These are phyloP conservation scores for Pseudorectes ferrugineus DNA, from an alignment of 2,113 vertebrate species.

Conservation along the genomic window DNA sequence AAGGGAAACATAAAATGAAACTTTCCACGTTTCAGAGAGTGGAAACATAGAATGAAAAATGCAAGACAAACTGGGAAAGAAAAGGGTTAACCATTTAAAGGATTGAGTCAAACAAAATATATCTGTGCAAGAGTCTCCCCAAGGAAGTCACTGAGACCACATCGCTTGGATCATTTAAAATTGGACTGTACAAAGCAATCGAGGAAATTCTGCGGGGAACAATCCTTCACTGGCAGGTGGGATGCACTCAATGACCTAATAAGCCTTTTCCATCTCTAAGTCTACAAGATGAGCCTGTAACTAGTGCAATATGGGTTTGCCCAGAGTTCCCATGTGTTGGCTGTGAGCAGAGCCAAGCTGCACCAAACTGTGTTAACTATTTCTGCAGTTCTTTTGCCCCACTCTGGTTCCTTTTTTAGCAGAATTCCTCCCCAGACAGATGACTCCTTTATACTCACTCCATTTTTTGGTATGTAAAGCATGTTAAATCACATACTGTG, in stretches of 20 bases:
- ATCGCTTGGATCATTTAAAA: slow-evolving; percentile 53
- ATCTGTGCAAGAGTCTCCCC: slow-evolving; percentile 18
- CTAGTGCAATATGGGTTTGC: slow-evolving; percentile 3
- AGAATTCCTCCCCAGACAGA: neutral
- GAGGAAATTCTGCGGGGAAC: slow-evolving; percentile 40
- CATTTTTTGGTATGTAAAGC: neutral
- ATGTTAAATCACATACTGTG: neutral
- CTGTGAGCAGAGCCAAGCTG: neutral
- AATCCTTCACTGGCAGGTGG: slow-evolving; percentile 55
- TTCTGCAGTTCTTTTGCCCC: neutral
- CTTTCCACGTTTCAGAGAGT: neutral
- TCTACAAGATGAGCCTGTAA: slow-evolving; percentile 14
- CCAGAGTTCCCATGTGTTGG: neutral
- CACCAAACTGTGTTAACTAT: slow-evolving; percentile 16
- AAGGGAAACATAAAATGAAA: neutral
- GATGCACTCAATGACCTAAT: slow-evolving; percentile 37
- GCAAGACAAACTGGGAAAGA: neutral
- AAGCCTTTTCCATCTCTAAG: slow-evolving; percentile 14
- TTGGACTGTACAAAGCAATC: slow-evolving; percentile 21
- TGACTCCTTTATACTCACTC: neutral
- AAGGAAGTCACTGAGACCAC: slow-evolving; percentile 39
- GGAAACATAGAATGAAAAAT: neutral
- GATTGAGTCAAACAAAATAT: slow-evolving; percentile 4
- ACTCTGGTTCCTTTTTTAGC: neutral
- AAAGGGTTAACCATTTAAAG: slow-evolving; percentile 47